A percentile compares a stretch with the other conserved stretches of the same genome.
Conservation (phyloP, 2,113 vertebrate genomes). For the Girardinichthys multiradiatus region DNA sequence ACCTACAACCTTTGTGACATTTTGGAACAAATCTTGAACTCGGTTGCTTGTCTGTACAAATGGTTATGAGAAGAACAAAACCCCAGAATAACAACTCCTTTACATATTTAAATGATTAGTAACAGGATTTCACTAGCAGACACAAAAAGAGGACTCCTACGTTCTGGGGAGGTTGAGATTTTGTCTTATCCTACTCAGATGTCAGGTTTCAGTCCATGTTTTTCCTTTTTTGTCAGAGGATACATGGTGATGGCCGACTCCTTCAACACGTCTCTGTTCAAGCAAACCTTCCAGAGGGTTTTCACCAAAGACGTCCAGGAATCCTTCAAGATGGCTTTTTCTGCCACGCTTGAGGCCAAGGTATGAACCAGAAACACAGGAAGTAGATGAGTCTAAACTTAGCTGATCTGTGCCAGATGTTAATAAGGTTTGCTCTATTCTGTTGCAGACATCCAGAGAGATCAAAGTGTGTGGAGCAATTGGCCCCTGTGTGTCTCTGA, state of each 20-base stretch:
- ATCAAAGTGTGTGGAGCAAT: conserved; percentile 97
- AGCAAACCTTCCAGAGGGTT: conserved; percentile 97
- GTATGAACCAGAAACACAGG: conserved; percentile 59
- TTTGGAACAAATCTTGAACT: too few species aligned
- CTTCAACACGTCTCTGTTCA: conserved; percentile 98
- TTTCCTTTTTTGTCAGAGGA: conserved; percentile 77
- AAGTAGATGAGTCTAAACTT: not conserved
- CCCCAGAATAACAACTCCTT: too few species aligned
- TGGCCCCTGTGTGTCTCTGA: conserved; percentile 94
- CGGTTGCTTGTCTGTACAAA: too few species aligned
- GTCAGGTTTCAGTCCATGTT: too few species aligned
- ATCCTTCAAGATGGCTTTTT: conserved; percentile 96
- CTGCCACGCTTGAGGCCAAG: conserved; percentile 96
- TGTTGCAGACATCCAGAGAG: conserved; percentile 92
- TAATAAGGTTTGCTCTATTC: not conserved
- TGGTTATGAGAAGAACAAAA: too few species aligned
- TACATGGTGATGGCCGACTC: conserved; percentile 99
- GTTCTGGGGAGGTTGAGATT: too few species aligned
- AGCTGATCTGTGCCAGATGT: not conserved
- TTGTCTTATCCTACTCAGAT: too few species aligned
- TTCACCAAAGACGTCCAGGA: conserved; percentile 95
- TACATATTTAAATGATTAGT: too few species aligned
- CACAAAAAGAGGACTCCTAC: too few species aligned
- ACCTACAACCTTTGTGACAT: too few species aligned
- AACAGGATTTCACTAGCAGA: too few species aligned